Base-by-base conservation (phyloP, 2,888 invertebrate species). In the Tillus elongatus region DNA sequence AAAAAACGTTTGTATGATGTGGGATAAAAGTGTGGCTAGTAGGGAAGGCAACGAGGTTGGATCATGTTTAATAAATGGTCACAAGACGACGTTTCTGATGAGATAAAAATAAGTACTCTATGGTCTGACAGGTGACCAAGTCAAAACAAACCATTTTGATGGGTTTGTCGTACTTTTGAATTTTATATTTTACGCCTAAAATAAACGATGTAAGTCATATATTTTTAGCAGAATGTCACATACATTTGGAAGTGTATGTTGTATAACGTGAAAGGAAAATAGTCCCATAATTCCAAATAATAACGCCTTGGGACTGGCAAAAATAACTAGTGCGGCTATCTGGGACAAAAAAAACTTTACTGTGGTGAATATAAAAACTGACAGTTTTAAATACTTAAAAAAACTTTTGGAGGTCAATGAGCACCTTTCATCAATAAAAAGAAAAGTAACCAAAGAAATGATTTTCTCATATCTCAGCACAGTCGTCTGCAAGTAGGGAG, bases 291-390 rank as follows among this genome's bases (percentile, higher is more conserved):
- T 6, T 42, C 10, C 36, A 39, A 30, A 33, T 42, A 2, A 36
- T 42, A 33, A 42, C 42, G 9, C 36, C 42, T 2, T 39, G 42
- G 42, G 42, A 42, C 19, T 42, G 39, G 36, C 42, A 42, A 13
- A n/a, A n/a, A n/a, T 39, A 42, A 24, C 15, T 42, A 35, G 15
- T 36, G 3, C 13, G 33, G 4, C 15, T 39, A 24, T 36, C 33
- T 15, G 35, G 38, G 10, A 15, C 29, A 10, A 39, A 32, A 35
- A 33, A 33, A 33, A 9, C 10, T 12, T 39, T 16, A 34, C 6
- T 15, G 42, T 42, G 3, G 10, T 41, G 2, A 16, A 36, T 19
- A 42, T 42, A 36, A 36, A 42, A 15, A 15, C 13, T 1, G 9
- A 2, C 2, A 26, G 39, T 30, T 42, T 42, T 32, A 39, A 36